Evolutionary conservation across 2,113 vertebrate genomes (phyloP).

Genomic region (Myotis yumanensis): DNA sequence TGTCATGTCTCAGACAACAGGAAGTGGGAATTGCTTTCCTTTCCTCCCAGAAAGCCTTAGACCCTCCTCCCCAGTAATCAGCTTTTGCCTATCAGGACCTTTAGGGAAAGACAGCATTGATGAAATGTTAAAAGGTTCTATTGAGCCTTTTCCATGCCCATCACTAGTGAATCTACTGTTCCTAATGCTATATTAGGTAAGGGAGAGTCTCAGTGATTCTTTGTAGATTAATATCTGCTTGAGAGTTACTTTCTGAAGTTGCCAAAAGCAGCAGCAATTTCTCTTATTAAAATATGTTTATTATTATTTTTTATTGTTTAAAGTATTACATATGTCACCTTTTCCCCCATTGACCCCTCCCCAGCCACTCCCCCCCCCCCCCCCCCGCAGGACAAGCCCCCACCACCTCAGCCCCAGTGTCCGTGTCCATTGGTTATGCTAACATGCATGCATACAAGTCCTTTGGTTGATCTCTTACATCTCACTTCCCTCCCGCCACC

Average conservation of each 20-base stretch:
- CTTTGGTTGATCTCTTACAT: too few species aligned
- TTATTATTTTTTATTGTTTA: too few species aligned
- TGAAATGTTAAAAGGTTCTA: neutral
- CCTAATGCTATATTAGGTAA: neutral
- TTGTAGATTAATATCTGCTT: neutral
- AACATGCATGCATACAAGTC: too few species aligned
- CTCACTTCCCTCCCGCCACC: too few species aligned
- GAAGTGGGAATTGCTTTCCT: neutral
- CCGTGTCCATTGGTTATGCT: too few species aligned
- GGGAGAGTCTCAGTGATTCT: neutral
- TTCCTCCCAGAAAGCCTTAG: neutral
- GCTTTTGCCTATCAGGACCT: neutral
- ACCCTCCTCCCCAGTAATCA: neutral
- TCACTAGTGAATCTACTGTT: neutral
- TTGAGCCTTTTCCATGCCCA: neutral
- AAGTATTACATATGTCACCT: too few species aligned
- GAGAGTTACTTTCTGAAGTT: neutral
- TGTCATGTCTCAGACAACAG: neutral
- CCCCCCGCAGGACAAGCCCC: too few species aligned
- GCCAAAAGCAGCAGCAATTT: neutral
- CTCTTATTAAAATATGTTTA: neutral
- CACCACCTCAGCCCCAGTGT: too few species aligned
- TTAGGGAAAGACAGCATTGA: neutral
- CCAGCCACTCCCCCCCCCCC: too few species aligned
- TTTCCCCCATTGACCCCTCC: too few species aligned